Evolutionary conservation across 2,888 invertebrate species (phyloP), one percentile per base, ranked within the genome.

Genomic region (Andrena fulva): DNA sequence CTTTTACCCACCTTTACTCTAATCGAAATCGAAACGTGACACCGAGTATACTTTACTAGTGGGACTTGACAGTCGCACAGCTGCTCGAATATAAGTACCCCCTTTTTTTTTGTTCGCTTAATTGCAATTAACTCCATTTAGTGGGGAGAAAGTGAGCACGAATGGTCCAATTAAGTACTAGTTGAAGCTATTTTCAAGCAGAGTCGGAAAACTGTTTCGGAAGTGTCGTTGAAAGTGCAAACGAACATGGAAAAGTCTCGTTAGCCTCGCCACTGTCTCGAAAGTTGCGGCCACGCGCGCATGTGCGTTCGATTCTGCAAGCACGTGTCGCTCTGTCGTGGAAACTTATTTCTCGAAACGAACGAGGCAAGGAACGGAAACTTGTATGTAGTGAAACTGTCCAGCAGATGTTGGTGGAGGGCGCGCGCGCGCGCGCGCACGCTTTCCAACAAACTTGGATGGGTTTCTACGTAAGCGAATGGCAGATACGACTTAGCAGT

Each of bases 391-490:
- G 10, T n/a, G 33, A 54, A 73, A 56, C 54, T 56, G 27, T 54
- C 54, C 35, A 6, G 48, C 35, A 42, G 66, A 52, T 24, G 56
- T 8, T 1, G 56, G 48, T 48, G 24, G 64, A 56, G 33, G 10
- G 42, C 48, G 48, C 8, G 54, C 54, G 42, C 56, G 29, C 16
- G 52, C 10, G 63, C 48, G 16, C n/a, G 10, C 35, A 35, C n/a
- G 42, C 16, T 42, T 42, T 24, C 24, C 7, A 31, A 31, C 10
- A 33, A 74, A 60, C 67, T 67, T 60, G 74, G 24, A 74, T 74
- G 24, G 56, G 67, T 74, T 74, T 67, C 59, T 64, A 24, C 67
- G 66, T 67, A 74, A 74, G 66, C 74, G 66, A 74, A 74, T 59
- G 67, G 67, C 35, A 35, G 75, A 48, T 75, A 68, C 50, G 60